phyloP scores from a whole-genome alignment of 1,140 invertebrate species.

The Copidosoma floridanum region DNA sequence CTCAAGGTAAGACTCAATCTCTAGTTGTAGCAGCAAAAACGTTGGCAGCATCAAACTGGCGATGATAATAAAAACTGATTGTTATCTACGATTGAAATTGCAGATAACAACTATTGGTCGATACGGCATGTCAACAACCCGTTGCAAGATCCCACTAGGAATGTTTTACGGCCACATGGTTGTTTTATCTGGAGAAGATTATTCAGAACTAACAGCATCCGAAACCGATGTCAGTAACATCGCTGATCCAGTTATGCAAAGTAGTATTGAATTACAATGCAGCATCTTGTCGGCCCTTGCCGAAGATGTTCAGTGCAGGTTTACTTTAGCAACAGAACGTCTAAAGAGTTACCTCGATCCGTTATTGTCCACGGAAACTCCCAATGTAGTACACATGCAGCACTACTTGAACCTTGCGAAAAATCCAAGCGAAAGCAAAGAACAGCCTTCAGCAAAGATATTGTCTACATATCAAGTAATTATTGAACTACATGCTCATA shows the following conservation, averaged over 20 bases:
- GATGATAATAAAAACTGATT: no score
- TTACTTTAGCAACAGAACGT: conserved; percentile 80
- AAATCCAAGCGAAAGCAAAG: conserved; percentile 60
- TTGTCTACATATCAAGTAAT: conserved; percentile 73
- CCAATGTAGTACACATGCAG: conserved; percentile 77
- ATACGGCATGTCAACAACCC: conserved; percentile 85
- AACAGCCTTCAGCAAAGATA: conserved; percentile 67
- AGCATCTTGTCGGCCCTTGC: conserved; percentile 62
- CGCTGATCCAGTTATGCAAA: conserved; percentile 47
- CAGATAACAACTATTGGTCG: conserved; percentile 83
- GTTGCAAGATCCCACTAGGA: conserved; percentile 87
- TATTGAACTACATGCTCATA: conserved; percentile 21
- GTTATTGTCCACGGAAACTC: conserved; percentile 71
- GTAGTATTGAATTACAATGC: conserved; percentile 58
- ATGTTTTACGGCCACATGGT: conserved; percentile 88
- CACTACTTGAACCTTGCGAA: conserved; percentile 66
- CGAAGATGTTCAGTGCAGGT: conserved; percentile 80
- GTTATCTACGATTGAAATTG: conserved; percentile 6
- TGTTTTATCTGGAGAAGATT: conserved; percentile 68
- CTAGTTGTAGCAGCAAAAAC: no score
- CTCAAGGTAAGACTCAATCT: conserved; percentile 70
- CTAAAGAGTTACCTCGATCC: conserved; percentile 74
- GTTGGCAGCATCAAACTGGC: no score
- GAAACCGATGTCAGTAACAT: conserved; percentile 40
- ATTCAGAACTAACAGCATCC: conserved; percentile 55